Base-by-base conservation (phyloP, 2,113 vertebrate genomes). In the Archocentrus centrarchus region DNA sequence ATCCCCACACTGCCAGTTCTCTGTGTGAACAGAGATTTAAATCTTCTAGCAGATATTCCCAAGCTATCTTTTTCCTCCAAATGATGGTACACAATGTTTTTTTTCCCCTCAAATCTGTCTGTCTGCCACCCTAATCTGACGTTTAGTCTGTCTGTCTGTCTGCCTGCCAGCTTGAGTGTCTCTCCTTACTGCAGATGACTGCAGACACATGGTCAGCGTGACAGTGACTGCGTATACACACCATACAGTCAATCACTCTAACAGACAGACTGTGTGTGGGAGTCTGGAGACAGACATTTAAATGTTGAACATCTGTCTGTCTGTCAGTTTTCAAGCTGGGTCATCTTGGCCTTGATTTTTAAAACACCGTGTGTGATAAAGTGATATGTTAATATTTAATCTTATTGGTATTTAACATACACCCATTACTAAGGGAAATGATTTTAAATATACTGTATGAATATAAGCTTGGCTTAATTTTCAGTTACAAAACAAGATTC, bases 201-300 rank as follows among this genome's bases (percentile, higher is more conserved):
- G 79, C 81, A 79, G 88, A 91, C 94, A 92, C 94, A 91, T 80
- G 89, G 92, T 88, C 92, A 83, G 80, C 78, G 79, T 89, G 91
- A 91, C 90, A 90, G 85, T 59, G 80, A 79, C 84, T 41, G 47
- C 50, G 44, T 84, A 32, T 57, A 66, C 76, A 17, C 77, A 87
- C 85, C 80, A 55, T 83, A 73, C 92, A 85, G 90, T 92, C 93
- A 88, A 81, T 94, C 93, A 90, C 79, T 75, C 66, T 59, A 64
- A 68, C 81, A 87, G 91, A 85, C 89, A 87, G 84, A 76, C 80
- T 47, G 75, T 35, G 86, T 66, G 88, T 82, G 85, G 84, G 89
- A 70, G 89, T 91, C 15, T 41, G 61, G 32, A 84, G 86, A 87
- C 80, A 73, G 88, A 89, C 88, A 89, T 88, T 82, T 88, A 63